A percentile compares a stretch with the other conserved stretches of the same genome.
Evolutionary conservation across 2,113 vertebrate genomes (phyloP).

Genomic region (Anhinga anhinga): DNA sequence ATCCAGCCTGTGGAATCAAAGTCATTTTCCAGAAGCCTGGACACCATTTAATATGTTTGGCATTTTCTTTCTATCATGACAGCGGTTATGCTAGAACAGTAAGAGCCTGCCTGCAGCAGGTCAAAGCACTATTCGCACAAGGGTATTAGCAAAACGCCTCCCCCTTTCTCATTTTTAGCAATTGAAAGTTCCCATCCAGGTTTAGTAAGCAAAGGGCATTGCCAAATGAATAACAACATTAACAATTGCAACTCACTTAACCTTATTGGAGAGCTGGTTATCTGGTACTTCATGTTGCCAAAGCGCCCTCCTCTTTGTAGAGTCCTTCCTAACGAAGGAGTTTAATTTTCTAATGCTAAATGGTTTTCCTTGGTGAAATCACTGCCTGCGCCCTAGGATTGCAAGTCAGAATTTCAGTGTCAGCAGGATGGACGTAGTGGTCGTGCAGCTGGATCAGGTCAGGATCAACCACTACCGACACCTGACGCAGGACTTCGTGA

Average conservation of each 20-base stretch:
- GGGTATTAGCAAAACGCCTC: not conserved
- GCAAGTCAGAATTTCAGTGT: fast-evolving
- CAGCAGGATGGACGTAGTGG: fast-evolving
- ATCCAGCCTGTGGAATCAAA: not conserved
- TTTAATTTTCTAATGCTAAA: not conserved
- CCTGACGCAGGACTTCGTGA: fast-evolving
- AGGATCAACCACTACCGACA: fast-evolving
- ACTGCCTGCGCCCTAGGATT: not conserved
- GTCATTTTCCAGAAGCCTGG: constrained; percentile 15
- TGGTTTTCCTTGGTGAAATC: not conserved
- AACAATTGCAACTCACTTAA: not conserved
- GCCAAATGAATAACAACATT: not conserved
- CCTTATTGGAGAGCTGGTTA: not conserved
- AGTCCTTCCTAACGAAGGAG: not conserved
- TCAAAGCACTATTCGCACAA: not conserved
- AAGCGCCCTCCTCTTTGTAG: not conserved
- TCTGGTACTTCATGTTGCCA: not conserved
- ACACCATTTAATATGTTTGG: not conserved
- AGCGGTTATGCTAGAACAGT: not conserved
- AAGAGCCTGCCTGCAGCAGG: not conserved
- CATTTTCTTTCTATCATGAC: not conserved
- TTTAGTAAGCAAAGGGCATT: not conserved
- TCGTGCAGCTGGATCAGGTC: not conserved
- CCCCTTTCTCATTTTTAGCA: not conserved
- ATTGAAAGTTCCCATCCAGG: not conserved